A percentile compares a stretch with the other conserved stretches of the same genome.
phyloP scores from a whole-genome alignment of 1,140 invertebrate species.

The Eurosta solidaginis region DNA sequence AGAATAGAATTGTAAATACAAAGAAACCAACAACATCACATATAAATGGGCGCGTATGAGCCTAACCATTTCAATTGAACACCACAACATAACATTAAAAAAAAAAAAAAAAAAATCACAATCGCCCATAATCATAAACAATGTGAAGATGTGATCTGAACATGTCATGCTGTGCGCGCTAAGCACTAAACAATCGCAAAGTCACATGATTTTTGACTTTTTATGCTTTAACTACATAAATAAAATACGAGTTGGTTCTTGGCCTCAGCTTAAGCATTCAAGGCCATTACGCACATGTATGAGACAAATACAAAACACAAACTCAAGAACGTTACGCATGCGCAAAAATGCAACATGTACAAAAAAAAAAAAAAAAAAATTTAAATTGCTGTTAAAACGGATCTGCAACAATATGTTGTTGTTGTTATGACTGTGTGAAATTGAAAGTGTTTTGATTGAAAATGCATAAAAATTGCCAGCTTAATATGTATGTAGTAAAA shows the following conservation, averaged over 20 bases:
- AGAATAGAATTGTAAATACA: no score
- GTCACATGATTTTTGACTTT: background rate
- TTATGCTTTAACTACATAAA: background rate
- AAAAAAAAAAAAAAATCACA: background rate
- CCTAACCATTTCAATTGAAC: background rate
- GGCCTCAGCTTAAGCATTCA: background rate
- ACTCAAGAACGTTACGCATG: background rate
- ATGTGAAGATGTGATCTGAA: conserved; percentile 26
- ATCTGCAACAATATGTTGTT: background rate
- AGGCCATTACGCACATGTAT: background rate
- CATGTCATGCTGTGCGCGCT: conserved; percentile 19
- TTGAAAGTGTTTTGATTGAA: conserved; percentile 18
- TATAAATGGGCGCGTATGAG: background rate
- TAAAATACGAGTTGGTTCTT: background rate
- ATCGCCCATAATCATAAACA: conserved; percentile 13
- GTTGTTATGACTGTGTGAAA: background rate
- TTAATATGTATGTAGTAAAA: background rate
- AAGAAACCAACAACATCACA: no score
- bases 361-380: background rate
- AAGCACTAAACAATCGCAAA: background rate
- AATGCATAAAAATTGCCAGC: conserved; percentile 20
- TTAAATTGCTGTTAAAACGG: background rate
- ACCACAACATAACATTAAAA: no score
- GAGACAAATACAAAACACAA: no score
- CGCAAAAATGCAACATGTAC: background rate